Percentiles rank a stretch among this genome's conserved stretches.
These are phyloP conservation scores for Lontra canadensis DNA, from an alignment of 2,113 vertebrate species.

Conservation along the genomic window DNA sequence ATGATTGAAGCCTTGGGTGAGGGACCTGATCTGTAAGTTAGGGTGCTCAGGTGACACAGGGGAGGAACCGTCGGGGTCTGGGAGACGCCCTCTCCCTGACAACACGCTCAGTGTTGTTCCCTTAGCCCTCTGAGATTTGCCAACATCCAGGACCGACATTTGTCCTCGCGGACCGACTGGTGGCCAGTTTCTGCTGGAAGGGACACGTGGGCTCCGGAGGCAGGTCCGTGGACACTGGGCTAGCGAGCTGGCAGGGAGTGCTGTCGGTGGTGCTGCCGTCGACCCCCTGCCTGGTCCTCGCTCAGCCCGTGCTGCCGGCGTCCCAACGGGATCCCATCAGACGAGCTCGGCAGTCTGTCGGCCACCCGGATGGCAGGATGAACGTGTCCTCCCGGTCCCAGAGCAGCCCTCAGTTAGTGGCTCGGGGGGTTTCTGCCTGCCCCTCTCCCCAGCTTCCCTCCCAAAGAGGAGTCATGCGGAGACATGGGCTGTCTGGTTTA, in stretches of 20 bases:
- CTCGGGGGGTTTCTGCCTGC: fast-evolving
- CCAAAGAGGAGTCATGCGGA: fast-evolving
- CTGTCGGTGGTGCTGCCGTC: fast-evolving
- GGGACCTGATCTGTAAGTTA: no score
- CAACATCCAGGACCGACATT: neutral
- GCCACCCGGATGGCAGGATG: fast-evolving
- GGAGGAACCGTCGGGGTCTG: fast-evolving
- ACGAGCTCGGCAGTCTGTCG: fast-evolving
- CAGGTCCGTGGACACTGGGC: fast-evolving
- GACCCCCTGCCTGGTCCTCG: fast-evolving
- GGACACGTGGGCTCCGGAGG: neutral
- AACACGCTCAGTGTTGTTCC: neutral
- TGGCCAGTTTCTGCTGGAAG: neutral
- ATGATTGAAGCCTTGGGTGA: fast-evolving
- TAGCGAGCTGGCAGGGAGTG: fast-evolving
- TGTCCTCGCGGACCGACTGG: fast-evolving
- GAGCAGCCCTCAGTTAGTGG: no score
- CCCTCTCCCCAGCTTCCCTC: no score
- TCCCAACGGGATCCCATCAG: neutral
- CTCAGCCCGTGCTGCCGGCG: fast-evolving
- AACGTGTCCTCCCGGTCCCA: neutral
- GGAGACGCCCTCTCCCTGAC: neutral
- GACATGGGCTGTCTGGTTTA: neutral
- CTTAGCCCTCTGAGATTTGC: neutral
- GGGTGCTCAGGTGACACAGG: neutral